phyloP scores from a whole-genome alignment of 2,888 invertebrate species.

The Chymomyza caudatula region DNA sequence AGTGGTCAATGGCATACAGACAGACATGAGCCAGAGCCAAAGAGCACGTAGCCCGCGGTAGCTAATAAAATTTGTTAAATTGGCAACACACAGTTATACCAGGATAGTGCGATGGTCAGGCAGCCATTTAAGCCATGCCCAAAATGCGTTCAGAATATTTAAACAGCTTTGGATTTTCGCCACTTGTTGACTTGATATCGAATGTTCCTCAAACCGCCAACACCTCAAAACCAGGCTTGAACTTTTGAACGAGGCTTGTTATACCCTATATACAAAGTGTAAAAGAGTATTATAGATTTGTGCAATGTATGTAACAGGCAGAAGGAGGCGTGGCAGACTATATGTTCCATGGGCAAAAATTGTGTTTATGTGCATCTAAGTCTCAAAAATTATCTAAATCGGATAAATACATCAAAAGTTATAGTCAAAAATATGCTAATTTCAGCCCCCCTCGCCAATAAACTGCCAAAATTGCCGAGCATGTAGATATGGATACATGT shows the following conservation, averaged over 20 bases:
- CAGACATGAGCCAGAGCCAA: constrained; percentile 23
- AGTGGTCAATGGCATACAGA: not conserved
- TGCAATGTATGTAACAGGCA: too few relatives aligned
- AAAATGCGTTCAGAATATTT: not conserved
- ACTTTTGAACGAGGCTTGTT: not conserved
- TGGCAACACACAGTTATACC: constrained; percentile 39
- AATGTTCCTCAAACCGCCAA: not conserved
- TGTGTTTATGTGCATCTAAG: too few relatives aligned
- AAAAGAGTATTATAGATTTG: too few relatives aligned
- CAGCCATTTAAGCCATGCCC: not conserved
- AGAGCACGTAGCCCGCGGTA: constrained; percentile 53
- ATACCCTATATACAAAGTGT: not conserved
- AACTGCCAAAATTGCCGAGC: too few relatives aligned
- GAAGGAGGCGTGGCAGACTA: too few relatives aligned
- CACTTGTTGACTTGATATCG: not conserved
- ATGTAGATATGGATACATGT: too few relatives aligned
- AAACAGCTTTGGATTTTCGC: not conserved
- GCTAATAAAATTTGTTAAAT: constrained; percentile 65
- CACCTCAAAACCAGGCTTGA: not conserved
- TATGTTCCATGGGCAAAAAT: too few relatives aligned
- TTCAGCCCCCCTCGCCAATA: too few relatives aligned
- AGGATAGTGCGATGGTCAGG: not conserved
- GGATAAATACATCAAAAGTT: too few relatives aligned
- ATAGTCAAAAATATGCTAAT: too few relatives aligned
- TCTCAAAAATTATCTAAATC: too few relatives aligned